Evolutionary conservation across 2,113 vertebrate genomes (phyloP).

Genomic region (Prietella phreatophila): DNA sequence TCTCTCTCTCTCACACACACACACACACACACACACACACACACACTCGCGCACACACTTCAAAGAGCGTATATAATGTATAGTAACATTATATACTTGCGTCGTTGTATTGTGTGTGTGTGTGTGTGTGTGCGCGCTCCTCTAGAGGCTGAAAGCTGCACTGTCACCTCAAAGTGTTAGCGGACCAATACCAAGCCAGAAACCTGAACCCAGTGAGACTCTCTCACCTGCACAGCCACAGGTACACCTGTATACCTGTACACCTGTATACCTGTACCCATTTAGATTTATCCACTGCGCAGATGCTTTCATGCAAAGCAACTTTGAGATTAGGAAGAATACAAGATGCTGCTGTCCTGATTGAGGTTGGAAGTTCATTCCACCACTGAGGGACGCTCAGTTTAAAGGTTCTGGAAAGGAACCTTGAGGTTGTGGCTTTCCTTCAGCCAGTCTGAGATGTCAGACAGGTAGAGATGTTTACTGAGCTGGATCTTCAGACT

Average conservation of each 20-base stretch:
- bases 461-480: too few species aligned
- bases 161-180: constrained; percentile 77
- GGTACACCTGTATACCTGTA: constrained; percentile 63
- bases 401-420: too few species aligned
- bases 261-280: not conserved
- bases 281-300: too few species aligned
- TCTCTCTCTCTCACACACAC: not conserved
- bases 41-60: not conserved
- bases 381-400: too few species aligned
- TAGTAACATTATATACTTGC: not conserved
- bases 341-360: too few species aligned
- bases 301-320: too few species aligned
- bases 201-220: constrained; percentile 81
- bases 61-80: not conserved
- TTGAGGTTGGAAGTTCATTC: too few species aligned
- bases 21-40: not conserved
- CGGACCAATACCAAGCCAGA: constrained; percentile 49
- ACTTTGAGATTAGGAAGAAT: too few species aligned
- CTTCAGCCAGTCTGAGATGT: too few species aligned
- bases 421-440: too few species aligned
- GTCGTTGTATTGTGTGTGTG: not conserved
- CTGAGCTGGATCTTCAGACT: too few species aligned
- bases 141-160: constrained; percentile 87
- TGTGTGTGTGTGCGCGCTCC: constrained; percentile 20
- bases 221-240: constrained; percentile 92